phyloP scores from a whole-genome alignment of 2,113 vertebrate genomes.

The Uria aalge region DNA sequence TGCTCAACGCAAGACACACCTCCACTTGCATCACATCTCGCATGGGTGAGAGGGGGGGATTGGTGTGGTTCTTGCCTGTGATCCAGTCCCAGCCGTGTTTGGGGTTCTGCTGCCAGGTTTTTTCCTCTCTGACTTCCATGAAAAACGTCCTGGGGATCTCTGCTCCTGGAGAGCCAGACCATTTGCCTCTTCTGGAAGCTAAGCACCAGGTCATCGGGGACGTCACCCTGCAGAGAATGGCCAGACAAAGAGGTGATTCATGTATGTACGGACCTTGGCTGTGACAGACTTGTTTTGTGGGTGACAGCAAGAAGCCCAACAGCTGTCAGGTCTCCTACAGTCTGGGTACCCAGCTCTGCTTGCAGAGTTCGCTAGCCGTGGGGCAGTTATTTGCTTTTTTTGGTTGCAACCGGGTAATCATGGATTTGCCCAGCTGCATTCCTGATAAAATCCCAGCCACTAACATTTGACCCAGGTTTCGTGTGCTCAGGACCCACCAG shows the following conservation, averaged over 20 bases:
- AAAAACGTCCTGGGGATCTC: not conserved
- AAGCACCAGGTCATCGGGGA: not conserved
- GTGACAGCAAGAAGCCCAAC: not conserved
- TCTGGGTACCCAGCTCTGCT: not conserved
- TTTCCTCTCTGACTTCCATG: not conserved
- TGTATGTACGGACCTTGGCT: not conserved
- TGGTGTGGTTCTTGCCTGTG: not conserved
- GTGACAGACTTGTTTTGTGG: not conserved
- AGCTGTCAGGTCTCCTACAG: not conserved
- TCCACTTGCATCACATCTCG: not conserved
- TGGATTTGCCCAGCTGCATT: not conserved
- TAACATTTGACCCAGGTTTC: not conserved
- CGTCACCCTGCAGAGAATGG: not conserved
- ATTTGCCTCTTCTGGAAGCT: not conserved
- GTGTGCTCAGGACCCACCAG: not conserved
- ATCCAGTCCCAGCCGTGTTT: not conserved
- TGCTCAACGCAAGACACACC: rapidly evolving
- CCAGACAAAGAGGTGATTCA: not conserved
- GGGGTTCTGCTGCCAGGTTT: not conserved
- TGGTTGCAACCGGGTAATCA: rapidly evolving
- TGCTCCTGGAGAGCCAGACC: not conserved
- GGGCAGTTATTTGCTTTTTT: not conserved
- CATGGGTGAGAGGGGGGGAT: not conserved
- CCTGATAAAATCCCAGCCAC: not conserved
- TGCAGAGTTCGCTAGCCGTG: not conserved